Conservation (phyloP, 2,888 invertebrate species). For the Acleris laterana region DNA sequence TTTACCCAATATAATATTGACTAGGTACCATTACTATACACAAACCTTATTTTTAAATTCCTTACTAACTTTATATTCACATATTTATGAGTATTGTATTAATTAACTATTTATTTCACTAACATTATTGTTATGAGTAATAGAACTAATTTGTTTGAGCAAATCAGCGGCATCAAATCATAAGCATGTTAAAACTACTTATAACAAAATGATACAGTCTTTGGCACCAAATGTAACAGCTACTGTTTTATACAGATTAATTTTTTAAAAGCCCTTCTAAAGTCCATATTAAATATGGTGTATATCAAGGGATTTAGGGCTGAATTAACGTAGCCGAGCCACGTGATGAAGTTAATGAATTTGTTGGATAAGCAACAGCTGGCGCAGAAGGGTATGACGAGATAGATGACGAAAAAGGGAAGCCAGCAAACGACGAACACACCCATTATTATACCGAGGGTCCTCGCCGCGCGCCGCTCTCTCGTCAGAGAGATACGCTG, state of each 20-base stretch:
- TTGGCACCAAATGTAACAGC: constrained; percentile 58
- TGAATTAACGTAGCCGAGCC: constrained; percentile 96
- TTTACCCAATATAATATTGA: constrained; percentile 4
- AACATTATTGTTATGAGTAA: constrained; percentile 41
- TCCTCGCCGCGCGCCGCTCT: constrained; percentile 96
- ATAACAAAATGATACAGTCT: constrained; percentile 47
- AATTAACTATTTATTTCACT: constrained; percentile 32
- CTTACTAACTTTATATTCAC: constrained; percentile 17
- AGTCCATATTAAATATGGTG: constrained; percentile 97
- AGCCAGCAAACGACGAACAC: constrained; percentile 99
- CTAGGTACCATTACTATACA: constrained; percentile 19
- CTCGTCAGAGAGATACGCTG: constrained; percentile 96
- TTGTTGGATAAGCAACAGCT: constrained; percentile 91
- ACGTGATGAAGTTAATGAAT: constrained; percentile 94
- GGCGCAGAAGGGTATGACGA: constrained; percentile 94
- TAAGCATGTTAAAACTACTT: constrained; percentile 46
- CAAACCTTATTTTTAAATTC: background rate
- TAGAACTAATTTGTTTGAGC: constrained; percentile 68
- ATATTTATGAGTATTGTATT: constrained; percentile 29
- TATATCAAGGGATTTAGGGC: constrained; percentile 97
- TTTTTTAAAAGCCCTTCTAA: constrained; percentile 94
- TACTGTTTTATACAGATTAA: constrained; percentile 80
- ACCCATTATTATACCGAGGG: constrained; percentile 98
- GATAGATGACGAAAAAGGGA: constrained; percentile 98
- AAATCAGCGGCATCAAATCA: constrained; percentile 63